Percentiles rank a stretch among this genome's conserved stretches.
These are phyloP conservation scores for Zapornia atra DNA, from an alignment of 2,113 vertebrate species.

Conservation along the genomic window DNA sequence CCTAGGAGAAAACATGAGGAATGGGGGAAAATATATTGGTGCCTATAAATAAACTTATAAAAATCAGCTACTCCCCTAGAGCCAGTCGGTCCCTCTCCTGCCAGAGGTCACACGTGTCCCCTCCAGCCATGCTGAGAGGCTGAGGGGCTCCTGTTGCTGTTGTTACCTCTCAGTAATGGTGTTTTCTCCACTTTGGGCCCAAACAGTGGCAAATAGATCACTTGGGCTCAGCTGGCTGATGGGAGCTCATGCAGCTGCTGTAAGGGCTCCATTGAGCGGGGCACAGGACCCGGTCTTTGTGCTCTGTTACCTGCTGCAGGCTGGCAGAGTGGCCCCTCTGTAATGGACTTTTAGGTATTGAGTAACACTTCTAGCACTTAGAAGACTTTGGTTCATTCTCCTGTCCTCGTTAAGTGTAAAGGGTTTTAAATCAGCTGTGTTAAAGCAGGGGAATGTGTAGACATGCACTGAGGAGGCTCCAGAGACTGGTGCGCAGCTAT, in stretches of 20 bases:
- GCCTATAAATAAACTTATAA: background rate
- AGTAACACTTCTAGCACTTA: background rate
- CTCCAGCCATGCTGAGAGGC: background rate
- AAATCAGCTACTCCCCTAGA: background rate
- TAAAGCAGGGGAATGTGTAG: background rate
- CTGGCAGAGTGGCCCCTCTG: background rate
- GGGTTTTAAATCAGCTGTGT: background rate
- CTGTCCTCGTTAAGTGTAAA: background rate
- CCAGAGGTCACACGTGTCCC: background rate
- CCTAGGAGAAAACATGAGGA: background rate
- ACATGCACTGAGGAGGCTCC: background rate
- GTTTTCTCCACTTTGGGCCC: background rate
- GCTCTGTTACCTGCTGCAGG: background rate
- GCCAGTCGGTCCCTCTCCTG: background rate
- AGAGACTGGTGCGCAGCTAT: background rate
- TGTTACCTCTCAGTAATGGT: background rate
- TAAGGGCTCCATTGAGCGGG: background rate
- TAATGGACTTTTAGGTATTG: background rate
- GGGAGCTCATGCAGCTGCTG: background rate
- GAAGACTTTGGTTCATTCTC: background rate
- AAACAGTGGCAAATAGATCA: background rate
- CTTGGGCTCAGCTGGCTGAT: background rate
- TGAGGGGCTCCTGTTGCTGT: background rate
- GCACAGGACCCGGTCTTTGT: accelerated
- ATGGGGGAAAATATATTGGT: background rate